phyloP scores from a whole-genome alignment of 2,113 vertebrate genomes.

The Argyrosomus japonicus region DNA sequence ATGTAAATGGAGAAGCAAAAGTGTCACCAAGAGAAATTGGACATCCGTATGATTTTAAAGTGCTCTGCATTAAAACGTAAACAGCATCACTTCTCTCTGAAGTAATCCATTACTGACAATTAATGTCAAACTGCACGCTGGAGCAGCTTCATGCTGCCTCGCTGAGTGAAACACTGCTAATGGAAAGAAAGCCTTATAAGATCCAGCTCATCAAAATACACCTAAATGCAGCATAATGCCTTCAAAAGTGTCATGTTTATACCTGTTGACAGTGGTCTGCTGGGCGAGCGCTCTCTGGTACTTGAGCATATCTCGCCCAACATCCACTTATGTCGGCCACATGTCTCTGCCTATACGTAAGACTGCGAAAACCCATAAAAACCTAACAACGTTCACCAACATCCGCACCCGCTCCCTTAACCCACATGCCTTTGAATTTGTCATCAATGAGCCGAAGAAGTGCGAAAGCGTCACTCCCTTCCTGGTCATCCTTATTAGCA shows the following conservation, averaged over 20 bases:
- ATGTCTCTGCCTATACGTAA: slow-evolving; percentile 88
- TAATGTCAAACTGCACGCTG: slow-evolving; percentile 82
- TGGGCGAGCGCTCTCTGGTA: slow-evolving; percentile 99
- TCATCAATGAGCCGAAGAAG: slow-evolving; percentile 97
- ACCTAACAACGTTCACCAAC: slow-evolving; percentile 90
- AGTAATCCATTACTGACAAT: slow-evolving; percentile 75
- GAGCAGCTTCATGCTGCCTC: slow-evolving; percentile 87
- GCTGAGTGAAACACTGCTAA: slow-evolving; percentile 76
- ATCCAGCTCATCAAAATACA: slow-evolving; percentile 82
- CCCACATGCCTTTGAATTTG: slow-evolving; percentile 94
- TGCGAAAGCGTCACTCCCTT: slow-evolving; percentile 91
- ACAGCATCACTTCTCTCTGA: slow-evolving; percentile 60
- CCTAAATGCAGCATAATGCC: slow-evolving; percentile 92
- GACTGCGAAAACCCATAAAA: slow-evolving; percentile 85
- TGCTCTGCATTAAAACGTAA: slow-evolving; percentile 63
- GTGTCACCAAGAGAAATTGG: slow-evolving; percentile 61
- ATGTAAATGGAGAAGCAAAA: slow-evolving; percentile 75
- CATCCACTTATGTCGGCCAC: slow-evolving; percentile 90
- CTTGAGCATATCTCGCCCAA: slow-evolving; percentile 93
- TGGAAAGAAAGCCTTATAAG: slow-evolving; percentile 81
- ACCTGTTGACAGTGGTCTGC: slow-evolving; percentile 96
- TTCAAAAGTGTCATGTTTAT: slow-evolving; percentile 98
- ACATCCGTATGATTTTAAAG: slow-evolving; percentile 44
- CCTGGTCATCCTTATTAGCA: slow-evolving; percentile 97
- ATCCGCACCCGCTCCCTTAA: slow-evolving; percentile 97